These are phyloP conservation scores for Teinopalpus imperialis DNA, from an alignment of 2,888 invertebrate genomes.

Conservation along the genomic window DNA sequence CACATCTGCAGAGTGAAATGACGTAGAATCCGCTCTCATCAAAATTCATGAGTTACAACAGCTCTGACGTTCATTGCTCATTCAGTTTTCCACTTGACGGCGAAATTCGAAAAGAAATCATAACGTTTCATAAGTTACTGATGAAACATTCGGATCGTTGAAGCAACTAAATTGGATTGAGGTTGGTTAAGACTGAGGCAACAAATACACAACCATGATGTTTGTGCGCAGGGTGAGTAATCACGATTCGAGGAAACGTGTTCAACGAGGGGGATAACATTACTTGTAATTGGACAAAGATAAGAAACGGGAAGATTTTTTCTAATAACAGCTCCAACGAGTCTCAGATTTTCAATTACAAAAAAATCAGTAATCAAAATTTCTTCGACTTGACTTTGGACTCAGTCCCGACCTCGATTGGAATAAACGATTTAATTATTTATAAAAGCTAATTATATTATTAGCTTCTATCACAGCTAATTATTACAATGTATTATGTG, in stretches of 20 bases:
- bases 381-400: too few species aligned
- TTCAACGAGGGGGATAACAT: background rate
- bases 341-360: too few species aligned
- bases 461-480: too few species aligned
- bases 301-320: too few species aligned
- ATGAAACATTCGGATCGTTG: slow-evolving; percentile 3
- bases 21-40: slow-evolving; percentile 42
- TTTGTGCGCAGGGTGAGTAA: slow-evolving; percentile 8
- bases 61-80: slow-evolving; percentile 16
- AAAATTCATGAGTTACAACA: slow-evolving; percentile 45
- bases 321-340: too few species aligned
- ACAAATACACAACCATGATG: slow-evolving; percentile 1
- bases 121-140: slow-evolving; percentile 13
- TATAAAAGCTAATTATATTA: too few species aligned
- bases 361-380: too few species aligned
- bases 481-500: slow-evolving; percentile 9
- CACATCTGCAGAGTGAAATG: slow-evolving; percentile 29
- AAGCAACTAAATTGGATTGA: background rate
- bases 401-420: too few species aligned
- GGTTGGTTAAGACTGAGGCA: background rate
- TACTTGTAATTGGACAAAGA: too few species aligned
- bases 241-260: slow-evolving; percentile 4
- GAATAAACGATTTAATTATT: too few species aligned
- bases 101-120: slow-evolving; percentile 25
- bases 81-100: slow-evolving; percentile 2